Conservation (phyloP, 2,888 invertebrate species). For the Anthrax anthrax region DNA sequence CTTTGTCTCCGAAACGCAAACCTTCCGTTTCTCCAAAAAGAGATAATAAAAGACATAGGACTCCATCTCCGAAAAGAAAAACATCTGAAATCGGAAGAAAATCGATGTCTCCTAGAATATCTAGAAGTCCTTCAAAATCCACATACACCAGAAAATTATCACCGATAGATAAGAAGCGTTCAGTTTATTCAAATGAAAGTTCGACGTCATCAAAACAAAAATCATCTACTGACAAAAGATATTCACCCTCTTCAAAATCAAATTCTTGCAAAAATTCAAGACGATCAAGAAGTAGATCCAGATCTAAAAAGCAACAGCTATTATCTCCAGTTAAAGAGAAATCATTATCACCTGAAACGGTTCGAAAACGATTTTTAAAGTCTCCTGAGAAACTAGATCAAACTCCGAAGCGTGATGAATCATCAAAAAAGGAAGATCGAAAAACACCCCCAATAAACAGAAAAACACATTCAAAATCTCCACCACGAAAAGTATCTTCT, state of each 20-base stretch:
- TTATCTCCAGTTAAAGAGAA: neutral
- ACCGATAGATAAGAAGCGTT: too few species aligned
- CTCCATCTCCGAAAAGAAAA: conserved; percentile 2
- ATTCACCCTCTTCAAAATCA: conserved; percentile 1
- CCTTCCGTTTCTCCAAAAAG: conserved; percentile 4
- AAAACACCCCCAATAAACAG: conserved; percentile 10
- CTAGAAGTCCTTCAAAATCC: too few species aligned
- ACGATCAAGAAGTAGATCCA: conserved; percentile 3
- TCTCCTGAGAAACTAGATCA: conserved; percentile 10
- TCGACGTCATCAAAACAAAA: conserved; percentile 3
- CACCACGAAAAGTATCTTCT: conserved; percentile 10
- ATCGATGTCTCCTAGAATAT: too few species aligned
- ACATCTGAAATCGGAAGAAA: neutral
- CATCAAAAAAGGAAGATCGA: neutral
- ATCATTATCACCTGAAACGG: neutral
- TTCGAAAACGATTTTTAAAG: conserved; percentile 13
- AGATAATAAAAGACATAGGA: conserved; percentile 7
- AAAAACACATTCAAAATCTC: conserved; percentile 8
- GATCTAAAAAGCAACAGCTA: neutral
- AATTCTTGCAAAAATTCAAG: conserved; percentile 1
- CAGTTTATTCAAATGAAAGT: conserved; percentile 1
- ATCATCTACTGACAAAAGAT: conserved; percentile 2
- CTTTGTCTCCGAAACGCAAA: conserved; percentile 17
- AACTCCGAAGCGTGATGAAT: neutral
- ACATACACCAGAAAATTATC: too few species aligned